phyloP scores from a whole-genome alignment of 2,113 vertebrate species.

The Anseranas semipalmata region DNA sequence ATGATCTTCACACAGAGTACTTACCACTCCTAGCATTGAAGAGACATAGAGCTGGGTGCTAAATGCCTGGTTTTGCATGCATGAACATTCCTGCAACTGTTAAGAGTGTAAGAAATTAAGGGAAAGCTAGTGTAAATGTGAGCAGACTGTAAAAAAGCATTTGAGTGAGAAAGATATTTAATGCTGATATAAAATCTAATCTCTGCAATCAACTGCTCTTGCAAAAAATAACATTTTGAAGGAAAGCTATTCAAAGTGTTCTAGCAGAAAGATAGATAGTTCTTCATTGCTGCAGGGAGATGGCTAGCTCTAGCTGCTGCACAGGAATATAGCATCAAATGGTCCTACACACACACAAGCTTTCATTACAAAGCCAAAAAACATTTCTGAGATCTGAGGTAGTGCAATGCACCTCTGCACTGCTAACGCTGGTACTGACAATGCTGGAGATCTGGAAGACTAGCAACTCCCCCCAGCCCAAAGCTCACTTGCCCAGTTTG shows the following conservation, averaged over 20 bases:
- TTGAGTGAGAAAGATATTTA: neutral
- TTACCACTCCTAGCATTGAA: neutral
- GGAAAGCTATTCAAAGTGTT: neutral
- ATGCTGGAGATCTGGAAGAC: neutral
- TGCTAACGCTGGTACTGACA: neutral
- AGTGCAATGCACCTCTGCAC: neutral
- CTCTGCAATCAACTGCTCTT: neutral
- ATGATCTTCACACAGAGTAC: neutral
- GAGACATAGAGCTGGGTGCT: neutral
- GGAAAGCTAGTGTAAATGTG: neutral
- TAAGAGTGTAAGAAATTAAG: neutral
- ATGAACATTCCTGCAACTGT: neutral
- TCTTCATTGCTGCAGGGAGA: neutral
- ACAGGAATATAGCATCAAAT: accelerated
- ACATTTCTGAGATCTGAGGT: neutral
- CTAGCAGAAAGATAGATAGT: neutral
- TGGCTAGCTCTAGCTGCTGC: neutral
- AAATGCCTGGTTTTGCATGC: neutral
- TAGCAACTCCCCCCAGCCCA: neutral
- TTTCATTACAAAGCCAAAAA: neutral
- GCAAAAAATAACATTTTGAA: neutral
- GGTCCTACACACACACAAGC: neutral
- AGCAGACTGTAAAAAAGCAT: neutral
- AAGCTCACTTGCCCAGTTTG: neutral
- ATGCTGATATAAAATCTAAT: neutral